Conservation (phyloP, 2,888 invertebrate species). For the Apamea monoglypha region DNA sequence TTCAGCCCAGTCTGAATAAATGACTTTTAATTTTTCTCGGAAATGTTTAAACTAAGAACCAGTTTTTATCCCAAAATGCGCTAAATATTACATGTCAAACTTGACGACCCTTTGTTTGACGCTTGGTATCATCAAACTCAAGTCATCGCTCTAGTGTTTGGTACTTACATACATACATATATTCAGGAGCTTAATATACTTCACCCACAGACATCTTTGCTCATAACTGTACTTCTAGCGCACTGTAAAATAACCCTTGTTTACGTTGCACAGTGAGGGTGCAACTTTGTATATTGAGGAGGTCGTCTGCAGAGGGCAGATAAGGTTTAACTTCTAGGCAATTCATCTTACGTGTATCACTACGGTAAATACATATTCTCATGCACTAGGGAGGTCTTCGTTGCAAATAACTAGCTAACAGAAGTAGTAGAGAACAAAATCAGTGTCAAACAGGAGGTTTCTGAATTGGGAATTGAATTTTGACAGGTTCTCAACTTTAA, state of each 20-base stretch:
- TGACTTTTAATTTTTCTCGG: too few species aligned
- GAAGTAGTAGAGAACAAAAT: neutral
- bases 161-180: neutral
- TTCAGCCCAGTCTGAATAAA: too few species aligned
- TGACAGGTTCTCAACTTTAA: neutral
- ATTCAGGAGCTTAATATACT: neutral
- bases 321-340: constrained; percentile 26
- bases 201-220: neutral
- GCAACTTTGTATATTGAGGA: constrained; percentile 37
- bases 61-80: neutral
- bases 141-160: neutral
- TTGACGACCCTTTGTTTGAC: neutral
- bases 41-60: too few species aligned
- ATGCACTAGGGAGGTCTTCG: neutral
- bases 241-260: constrained; percentile 27
- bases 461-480: too few species aligned
- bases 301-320: constrained; percentile 40
- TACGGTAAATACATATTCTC: neutral
- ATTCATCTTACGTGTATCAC: constrained; percentile 30
- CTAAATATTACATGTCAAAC: neutral
- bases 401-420: neutral
- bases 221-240: constrained; percentile 10
- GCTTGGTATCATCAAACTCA: neutral
- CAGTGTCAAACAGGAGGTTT: neutral
- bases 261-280: constrained; percentile 13